Base-by-base conservation (phyloP, 2,113 vertebrate genomes). In the Pomatorhinus ruficollis region DNA sequence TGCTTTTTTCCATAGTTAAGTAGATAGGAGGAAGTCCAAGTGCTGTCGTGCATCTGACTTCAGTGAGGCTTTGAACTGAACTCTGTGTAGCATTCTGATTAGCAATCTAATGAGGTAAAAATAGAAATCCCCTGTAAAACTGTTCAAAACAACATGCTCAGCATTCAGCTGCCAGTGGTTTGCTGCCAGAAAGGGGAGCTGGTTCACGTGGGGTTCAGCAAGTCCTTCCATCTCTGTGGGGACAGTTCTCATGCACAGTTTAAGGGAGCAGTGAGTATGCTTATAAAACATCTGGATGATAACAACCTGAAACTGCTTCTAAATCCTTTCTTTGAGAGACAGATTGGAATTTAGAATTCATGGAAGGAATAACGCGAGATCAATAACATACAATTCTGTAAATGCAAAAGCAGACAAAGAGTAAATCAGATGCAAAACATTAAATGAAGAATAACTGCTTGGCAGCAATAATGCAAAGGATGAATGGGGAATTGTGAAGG, bases 401-500 rank as follows among this genome's bases (percentile, higher is more conserved):
- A 59, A 53, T 0, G 8, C 6, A n/a, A 56, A 93, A 79, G 47
- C 52, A 42, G 61, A 33, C 4, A 3, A 70, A 75, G 42, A 68
- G 69, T 56, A 18, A 81, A 66, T 83, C 13, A 47, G 42, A 75
- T 71, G 42, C 40, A 35, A 70, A 88, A 21, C 18, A 35, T 56
- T 30, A 83, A 84, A 63, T 31, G 69, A 50, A 24, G 31, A 74
- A 30, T 74, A 78, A 63, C 45, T 78, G 52, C 25, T 81, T 93
- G 77, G 87, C 89, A 95, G 23, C 76, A 66, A 2, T 45, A 81
- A 57, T 25, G 72, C 35, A 27, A 14, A 84, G 56, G 35, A 77
- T 82, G 93, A 95, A 92, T 88, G 68, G 83, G 53, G 63, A 89
- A 83, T 83, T 91, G 93, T 83, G 59, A 31, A 82, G 47, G 42